Evolutionary conservation across 2,888 invertebrate genomes (phyloP).

Genomic region (Anorthoa munda): DNA sequence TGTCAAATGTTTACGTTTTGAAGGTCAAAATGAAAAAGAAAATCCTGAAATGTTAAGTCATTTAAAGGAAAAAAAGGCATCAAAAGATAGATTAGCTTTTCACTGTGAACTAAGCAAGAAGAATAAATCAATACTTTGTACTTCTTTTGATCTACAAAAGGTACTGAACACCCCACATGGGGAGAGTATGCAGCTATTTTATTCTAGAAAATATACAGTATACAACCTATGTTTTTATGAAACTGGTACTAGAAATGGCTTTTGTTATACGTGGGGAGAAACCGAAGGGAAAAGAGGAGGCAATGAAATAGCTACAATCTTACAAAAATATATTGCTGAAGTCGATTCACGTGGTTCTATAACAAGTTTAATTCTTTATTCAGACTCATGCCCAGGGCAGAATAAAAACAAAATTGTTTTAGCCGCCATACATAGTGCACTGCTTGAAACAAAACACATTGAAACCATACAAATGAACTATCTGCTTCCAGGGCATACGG

Average conservation of each 20-base stretch:
- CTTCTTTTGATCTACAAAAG: constrained; percentile 26
- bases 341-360: constrained; percentile 9
- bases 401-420: constrained; percentile 65
- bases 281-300: constrained; percentile 6
- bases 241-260: constrained; percentile 22
- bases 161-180: constrained; percentile 13
- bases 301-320: constrained; percentile 25
- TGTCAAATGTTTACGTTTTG: constrained; percentile 40
- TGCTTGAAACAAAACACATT: constrained; percentile 41
- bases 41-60: constrained; percentile 37
- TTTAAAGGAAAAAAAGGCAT: constrained; percentile 53
- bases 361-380: constrained; percentile 6
- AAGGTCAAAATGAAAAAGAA: constrained; percentile 25
- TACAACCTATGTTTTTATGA: constrained; percentile 36
- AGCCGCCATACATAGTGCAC: constrained; percentile 55
- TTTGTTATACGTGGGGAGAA: constrained; percentile 8
- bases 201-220: constrained; percentile 24
- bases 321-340: constrained; percentile 19
- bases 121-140: constrained; percentile 26
- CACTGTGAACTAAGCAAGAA: constrained; percentile 49
- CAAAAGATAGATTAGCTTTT: constrained; percentile 45
- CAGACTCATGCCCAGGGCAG: constrained; percentile 33
- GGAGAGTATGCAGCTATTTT: constrained; percentile 22
- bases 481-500: constrained; percentile 63
- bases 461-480: constrained; percentile 64